Evolutionary conservation across 2,113 vertebrate species (phyloP).

Genomic region (Cephalopterus ornatus): DNA sequence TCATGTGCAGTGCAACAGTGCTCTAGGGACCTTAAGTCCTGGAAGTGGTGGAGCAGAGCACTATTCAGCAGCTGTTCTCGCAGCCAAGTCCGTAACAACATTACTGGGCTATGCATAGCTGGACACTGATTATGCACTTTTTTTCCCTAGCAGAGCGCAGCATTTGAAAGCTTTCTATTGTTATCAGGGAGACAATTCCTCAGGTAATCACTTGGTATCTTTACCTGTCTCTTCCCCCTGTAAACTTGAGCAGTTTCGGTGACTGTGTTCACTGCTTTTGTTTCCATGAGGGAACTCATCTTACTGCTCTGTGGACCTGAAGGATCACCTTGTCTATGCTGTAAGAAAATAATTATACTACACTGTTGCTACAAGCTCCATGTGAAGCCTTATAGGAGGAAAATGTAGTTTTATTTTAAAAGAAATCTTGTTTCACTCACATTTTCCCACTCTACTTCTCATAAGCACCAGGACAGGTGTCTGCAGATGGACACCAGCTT

Average conservation of each 20-base stretch:
- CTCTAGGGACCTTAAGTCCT: background rate
- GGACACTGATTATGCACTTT: background rate
- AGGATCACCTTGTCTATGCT: background rate
- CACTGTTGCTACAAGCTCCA: background rate
- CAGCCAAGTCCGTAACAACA: background rate
- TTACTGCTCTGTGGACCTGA: background rate
- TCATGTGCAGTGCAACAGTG: background rate
- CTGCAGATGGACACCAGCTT: background rate
- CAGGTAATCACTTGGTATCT: background rate
- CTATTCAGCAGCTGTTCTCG: background rate
- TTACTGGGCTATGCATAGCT: background rate
- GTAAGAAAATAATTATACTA: background rate
- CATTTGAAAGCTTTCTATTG: background rate
- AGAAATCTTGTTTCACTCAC: background rate
- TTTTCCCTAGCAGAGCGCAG: background rate
- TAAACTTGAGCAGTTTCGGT: background rate
- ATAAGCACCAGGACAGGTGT: background rate
- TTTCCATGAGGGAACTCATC: background rate
- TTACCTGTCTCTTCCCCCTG: background rate
- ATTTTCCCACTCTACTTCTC: background rate
- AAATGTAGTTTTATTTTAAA: background rate
- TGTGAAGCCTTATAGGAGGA: background rate
- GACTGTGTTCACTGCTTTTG: background rate
- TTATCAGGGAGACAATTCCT: background rate
- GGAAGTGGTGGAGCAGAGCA: background rate